Evolutionary conservation across 2,113 vertebrate genomes (phyloP), one percentile per base, ranked within the genome.

Genomic region (Gavia stellata): DNA sequence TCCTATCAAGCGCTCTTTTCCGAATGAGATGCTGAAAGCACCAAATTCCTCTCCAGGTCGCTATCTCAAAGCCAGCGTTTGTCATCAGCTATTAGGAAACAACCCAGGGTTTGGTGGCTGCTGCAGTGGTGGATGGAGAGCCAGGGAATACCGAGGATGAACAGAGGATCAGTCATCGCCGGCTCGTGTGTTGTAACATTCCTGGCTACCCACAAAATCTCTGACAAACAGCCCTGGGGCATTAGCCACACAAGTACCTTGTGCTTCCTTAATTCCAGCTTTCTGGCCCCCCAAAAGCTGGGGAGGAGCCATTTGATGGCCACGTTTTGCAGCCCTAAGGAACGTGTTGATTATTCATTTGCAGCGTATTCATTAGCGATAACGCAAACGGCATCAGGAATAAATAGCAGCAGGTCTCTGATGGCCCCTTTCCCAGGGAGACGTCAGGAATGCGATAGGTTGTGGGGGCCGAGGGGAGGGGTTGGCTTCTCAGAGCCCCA

Each of bases 321-420:
- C 62, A 10, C 1, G 0, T 47, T 75, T 75, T 7, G 8, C n/a
- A 71, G 83, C 56, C 47, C 55, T 18, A 16, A 49, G 58, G 86
- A 92, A 65, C 0, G 2, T 3, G 17, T 1, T n/a, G 49, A 7
- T 72, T 29, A 9, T 25, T 65, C 21, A 7, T 49, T 59, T 25
- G 63, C 44, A 17, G 17, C 3, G 2, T 28, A 4, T 52, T 85
- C 21, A 3, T 55, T n/a, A 55, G 26, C 0, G 6, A 44, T 17
- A 38, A 63, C 0, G 0, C 23, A 28, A 14, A 31, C 0, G 4
- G 31, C 49, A 12, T 16, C 4, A 6, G 53, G 34, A 44, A 59
- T 65, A 67, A 68, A 47, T 0, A 42, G 17, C 1, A 0, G 52
- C 17, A 11, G 53, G 31, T 10, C 53, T 40, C 45, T 16, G 24